These are phyloP conservation scores for Scaptomyza flava DNA, from an alignment of 2,888 invertebrate species.

Conservation along the genomic window DNA sequence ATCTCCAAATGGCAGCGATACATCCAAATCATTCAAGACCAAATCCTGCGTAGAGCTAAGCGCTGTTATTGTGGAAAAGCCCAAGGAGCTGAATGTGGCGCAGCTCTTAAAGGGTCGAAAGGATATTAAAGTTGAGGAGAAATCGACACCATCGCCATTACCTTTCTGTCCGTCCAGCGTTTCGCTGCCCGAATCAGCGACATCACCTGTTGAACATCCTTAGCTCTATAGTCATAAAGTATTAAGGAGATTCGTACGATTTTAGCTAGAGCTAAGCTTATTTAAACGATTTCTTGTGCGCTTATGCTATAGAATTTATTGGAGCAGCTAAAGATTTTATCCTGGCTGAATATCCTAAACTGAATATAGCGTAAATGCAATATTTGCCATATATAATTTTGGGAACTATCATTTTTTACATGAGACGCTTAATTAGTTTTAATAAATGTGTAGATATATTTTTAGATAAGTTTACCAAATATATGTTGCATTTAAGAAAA, in stretches of 20 bases:
- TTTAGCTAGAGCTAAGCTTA: slow-evolving; percentile 66
- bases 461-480: slow-evolving; percentile 20
- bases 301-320: slow-evolving; percentile 22
- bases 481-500: slow-evolving; percentile 31
- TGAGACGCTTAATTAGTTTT: slow-evolving; percentile 60
- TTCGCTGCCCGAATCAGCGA: slow-evolving; percentile 28
- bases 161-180: slow-evolving; percentile 36
- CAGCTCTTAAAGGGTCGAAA: slow-evolving; percentile 41
- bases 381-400: slow-evolving; percentile 58
- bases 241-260: slow-evolving; percentile 52
- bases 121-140: background rate
- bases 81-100: slow-evolving; percentile 54
- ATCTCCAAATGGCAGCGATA: slow-evolving; percentile 43
- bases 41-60: slow-evolving; percentile 62
- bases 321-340: background rate
- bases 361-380: slow-evolving; percentile 15
- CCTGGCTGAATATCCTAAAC: background rate
- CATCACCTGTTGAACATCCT: slow-evolving; percentile 15
- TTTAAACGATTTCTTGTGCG: slow-evolving; percentile 24
- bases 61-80: slow-evolving; percentile 52
- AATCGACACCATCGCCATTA: background rate
- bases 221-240: slow-evolving; percentile 20
- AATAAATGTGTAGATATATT: slow-evolving; percentile 11
- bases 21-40: slow-evolving; percentile 27
- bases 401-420: slow-evolving; percentile 37